Evolutionary conservation across 2,888 invertebrate genomes (phyloP).

Genomic region (Leucania comma): DNA sequence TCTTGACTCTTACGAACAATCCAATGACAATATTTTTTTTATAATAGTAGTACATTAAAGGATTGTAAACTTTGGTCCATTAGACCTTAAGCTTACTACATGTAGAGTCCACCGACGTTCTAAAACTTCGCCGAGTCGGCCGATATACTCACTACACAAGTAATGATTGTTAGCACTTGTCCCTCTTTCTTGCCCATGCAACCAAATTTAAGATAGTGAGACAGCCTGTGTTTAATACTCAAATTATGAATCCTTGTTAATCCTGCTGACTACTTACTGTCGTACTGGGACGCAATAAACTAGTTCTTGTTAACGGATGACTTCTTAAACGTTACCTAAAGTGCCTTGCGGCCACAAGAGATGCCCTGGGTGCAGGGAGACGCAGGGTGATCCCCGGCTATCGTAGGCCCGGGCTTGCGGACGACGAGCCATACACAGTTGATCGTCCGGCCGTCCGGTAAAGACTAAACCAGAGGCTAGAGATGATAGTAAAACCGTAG

Average conservation of each 20-base stretch:
- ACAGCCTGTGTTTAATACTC: conserved; percentile 18
- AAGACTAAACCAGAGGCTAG: no score
- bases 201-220: conserved; percentile 22
- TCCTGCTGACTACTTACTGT: conserved; percentile 11
- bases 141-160: neutral
- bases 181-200: conserved; percentile 8
- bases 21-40: no score
- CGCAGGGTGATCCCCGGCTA: no score
- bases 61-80: neutral
- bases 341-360: no score
- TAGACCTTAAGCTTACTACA: neutral
- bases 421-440: no score
- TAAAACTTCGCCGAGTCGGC: neutral
- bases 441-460: no score
- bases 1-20: no score
- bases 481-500: no score
- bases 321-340: neutral
- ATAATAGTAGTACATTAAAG: neutral
- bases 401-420: no score
- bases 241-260: conserved; percentile 24
- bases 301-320: neutral
- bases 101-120: neutral
- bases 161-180: conserved; percentile 35
- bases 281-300: neutral
- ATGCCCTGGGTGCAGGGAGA: no score